A percentile compares a stretch with the other conserved stretches of the same genome.
Evolutionary conservation across 2,888 invertebrate genomes (phyloP).

Genomic region (Campoletis raptor): DNA sequence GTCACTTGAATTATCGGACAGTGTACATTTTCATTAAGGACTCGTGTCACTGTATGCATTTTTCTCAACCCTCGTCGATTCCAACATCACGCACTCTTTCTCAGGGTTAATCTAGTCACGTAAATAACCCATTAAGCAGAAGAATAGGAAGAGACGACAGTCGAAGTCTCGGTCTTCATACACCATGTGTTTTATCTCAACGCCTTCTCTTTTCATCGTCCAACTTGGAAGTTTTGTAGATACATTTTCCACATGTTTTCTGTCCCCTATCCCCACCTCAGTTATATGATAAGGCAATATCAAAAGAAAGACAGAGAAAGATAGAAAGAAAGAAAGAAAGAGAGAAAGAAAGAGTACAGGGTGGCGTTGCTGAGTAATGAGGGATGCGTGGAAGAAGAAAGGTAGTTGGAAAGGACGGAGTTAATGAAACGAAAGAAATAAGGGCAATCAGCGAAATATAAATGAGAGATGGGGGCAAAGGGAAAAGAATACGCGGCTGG

Average conservation of each 20-base stretch:
- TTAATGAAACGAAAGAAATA: constrained; percentile 82
- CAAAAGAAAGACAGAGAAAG: neutral
- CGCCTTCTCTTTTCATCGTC: constrained; percentile 4
- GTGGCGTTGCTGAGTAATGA: constrained; percentile 50
- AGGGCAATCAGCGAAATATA: constrained; percentile 84
- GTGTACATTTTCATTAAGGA: neutral
- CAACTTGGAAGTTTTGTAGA: constrained; percentile 50
- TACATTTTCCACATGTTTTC: constrained; percentile 40
- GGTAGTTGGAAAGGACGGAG: constrained; percentile 53
- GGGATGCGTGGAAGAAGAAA: constrained; percentile 51
- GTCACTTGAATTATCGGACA: neutral
- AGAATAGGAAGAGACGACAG: constrained; percentile 17
- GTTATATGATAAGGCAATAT: constrained; percentile 51
- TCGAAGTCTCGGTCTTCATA: neutral
- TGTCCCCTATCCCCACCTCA: neutral
- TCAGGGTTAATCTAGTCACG: constrained; percentile 57
- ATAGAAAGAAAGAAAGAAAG: neutral
- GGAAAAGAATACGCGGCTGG: constrained; percentile 38
- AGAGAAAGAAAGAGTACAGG: neutral
- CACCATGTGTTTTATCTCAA: constrained; percentile 13
- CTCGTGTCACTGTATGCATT: neutral
- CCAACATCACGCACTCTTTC: constrained; percentile 35
- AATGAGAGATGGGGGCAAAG: constrained; percentile 79
- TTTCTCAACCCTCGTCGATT: constrained; percentile 7
- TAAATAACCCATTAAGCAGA: constrained; percentile 44